These are phyloP conservation scores for Synchiropus splendidus DNA, from an alignment of 2,113 vertebrate genomes.

Conservation along the genomic window DNA sequence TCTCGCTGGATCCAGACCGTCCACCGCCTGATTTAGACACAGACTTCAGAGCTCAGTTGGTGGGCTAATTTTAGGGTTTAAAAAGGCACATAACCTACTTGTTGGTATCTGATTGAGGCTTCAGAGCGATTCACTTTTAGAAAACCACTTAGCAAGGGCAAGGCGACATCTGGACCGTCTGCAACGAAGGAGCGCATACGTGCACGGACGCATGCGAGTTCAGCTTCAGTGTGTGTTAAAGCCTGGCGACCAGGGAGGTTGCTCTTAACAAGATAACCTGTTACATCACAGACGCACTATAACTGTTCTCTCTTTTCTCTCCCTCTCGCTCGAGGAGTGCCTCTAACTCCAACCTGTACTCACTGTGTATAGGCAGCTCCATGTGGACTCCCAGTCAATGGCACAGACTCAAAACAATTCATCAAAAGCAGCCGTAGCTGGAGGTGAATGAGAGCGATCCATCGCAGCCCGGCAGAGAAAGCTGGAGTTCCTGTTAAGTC, in stretches of 20 bases:
- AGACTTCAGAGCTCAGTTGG: slow-evolving; percentile 10
- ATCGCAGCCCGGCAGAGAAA: slow-evolving; percentile 30
- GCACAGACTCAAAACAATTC: slow-evolving; percentile 25
- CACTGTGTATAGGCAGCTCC: slow-evolving; percentile 62
- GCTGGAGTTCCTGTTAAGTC: slow-evolving; percentile 22
- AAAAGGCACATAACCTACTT: slow-evolving; percentile 10
- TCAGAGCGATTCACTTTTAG: slow-evolving; percentile 5
- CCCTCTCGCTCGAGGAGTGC: not conserved
- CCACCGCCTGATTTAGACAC: slow-evolving; percentile 5
- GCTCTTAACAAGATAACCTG: slow-evolving; percentile 24
- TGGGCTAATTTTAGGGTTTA: slow-evolving; percentile 26
- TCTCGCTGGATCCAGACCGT: not conserved
- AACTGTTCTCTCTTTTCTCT: slow-evolving; percentile 4
- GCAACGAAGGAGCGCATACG: slow-evolving; percentile 2
- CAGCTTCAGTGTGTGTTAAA: slow-evolving; percentile 24
- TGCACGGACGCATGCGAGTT: slow-evolving; percentile 3
- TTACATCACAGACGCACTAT: slow-evolving; percentile 28
- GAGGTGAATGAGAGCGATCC: slow-evolving; percentile 17
- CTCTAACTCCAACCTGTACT: slow-evolving; percentile 27
- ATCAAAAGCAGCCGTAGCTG: slow-evolving; percentile 6
- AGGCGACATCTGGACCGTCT: slow-evolving; percentile 40
- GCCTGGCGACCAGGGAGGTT: slow-evolving; percentile 29
- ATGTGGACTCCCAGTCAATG: slow-evolving; percentile 44
- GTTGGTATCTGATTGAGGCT: slow-evolving; percentile 4
- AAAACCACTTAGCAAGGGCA: slow-evolving; percentile 34